Base-by-base conservation (phyloP, 1,140 invertebrate genomes). In the Tetramorium alpestre region DNA sequence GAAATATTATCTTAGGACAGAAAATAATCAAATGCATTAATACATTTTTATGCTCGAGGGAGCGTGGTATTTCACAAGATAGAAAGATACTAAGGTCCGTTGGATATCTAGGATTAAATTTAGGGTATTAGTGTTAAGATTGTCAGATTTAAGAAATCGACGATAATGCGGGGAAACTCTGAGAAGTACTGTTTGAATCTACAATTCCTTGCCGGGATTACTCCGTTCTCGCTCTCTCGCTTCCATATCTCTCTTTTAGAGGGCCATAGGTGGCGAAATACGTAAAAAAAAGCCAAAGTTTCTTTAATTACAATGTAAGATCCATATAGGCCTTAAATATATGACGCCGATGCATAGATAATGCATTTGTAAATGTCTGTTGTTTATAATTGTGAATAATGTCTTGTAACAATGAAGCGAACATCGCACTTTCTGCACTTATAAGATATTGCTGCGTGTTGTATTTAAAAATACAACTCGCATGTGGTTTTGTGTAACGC, bases 321-420 rank as follows among this genome's bases (percentile, higher is more conserved):
- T 86, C 77, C 54, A 25, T 85, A 62, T 87, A 87, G 80, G 80
- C 76, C 75, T 90, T 89, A 86, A 81, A 89, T 73, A 84, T 62
- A 51, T 78, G 44, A 73, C n/a, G 73, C 47, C 58, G 22, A 85
- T 78, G 82, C 72, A 85, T 77, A 33, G 3, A 3, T 33, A 58
- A 86, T 81, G 75, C 65, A 87, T 86, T 90, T 87, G 77, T 88
- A 88, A 56, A 87, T 72, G 78, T 89, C 44, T 72, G 54, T 88
- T 87, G 54, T 85, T 86, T 78, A 78, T 77, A 84, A 75, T 87
- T 89, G 64, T 89, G 67, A 75, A 84, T 73, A 82, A 72, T 28
- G 38, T 54, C 62, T 51, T 64, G 44, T 75, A 65, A 69, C 64
- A 58, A 64, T 60, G 69, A 73, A 56, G 60, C n/a, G 41, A 60